phyloP scores from a whole-genome alignment of 2,797 vertebrate species.

The Enteromius treurensis region DNA sequence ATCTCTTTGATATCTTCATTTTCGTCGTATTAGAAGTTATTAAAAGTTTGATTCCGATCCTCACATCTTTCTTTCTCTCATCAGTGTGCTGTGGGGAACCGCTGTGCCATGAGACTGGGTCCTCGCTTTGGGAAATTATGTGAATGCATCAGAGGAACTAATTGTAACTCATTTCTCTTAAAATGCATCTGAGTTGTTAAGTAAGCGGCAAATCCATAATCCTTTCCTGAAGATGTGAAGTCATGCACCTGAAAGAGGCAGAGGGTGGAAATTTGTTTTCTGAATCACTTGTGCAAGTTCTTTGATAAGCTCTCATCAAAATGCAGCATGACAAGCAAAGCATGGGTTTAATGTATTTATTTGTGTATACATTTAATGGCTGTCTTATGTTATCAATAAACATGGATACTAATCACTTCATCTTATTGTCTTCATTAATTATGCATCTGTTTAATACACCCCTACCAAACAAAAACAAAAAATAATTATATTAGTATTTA shows the following conservation, averaged over 20 bases:
- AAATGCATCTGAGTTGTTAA: conserved; percentile 75
- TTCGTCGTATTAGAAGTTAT: background rate
- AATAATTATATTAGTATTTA: background rate
- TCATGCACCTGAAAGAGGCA: background rate
- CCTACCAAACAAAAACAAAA: background rate
- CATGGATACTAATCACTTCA: background rate
- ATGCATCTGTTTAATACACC: background rate
- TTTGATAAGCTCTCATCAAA: background rate
- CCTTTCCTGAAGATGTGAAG: background rate
- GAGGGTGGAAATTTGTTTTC: conserved; percentile 16
- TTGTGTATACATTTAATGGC: background rate
- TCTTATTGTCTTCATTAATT: background rate
- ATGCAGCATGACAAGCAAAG: conserved; percentile 9
- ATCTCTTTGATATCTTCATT: background rate
- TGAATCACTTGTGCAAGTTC: background rate
- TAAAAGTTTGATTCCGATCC: background rate
- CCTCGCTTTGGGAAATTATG: conserved; percentile 82
- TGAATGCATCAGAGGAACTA: conserved; percentile 76
- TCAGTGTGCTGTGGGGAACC: conserved; percentile 78
- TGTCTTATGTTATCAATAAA: conserved; percentile 39
- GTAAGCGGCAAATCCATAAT: background rate
- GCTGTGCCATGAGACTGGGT: conserved; percentile 81
- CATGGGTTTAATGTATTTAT: conserved; percentile 7
- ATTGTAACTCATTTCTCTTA: conserved; percentile 84
- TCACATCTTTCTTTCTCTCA: background rate